Base-by-base conservation (phyloP, 2,797 vertebrate genomes). In the Craterocephalus amniculus region DNA sequence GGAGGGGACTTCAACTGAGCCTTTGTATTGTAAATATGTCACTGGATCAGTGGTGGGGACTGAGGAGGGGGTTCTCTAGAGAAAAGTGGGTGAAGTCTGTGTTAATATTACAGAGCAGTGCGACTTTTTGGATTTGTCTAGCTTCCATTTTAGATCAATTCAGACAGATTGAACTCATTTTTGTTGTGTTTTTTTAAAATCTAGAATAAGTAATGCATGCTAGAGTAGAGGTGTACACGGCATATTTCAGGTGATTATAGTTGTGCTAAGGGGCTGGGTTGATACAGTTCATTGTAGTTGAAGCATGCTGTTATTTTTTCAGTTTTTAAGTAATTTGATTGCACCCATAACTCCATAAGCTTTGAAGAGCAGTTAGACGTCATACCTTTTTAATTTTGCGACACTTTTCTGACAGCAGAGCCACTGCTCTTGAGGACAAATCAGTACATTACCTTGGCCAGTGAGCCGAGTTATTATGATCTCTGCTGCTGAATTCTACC, bases 11-110 rank as follows among this genome's bases (percentile, higher is more conserved):
- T 31, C 40, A 80, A 84, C 57, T 31, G 38, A 89, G 88, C 63
- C 87, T 89, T 91, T 89, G 87, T 91, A 89, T 84, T 89, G 87
- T 88, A 90, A 89, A 91, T 89, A 81, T 89, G 90, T 88, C 88
- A 85, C 83, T 78, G 79, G 72, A 73, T 80, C 73, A 52, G 76
- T 65, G 58, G 72, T 29, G 12, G 57, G 61, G 67, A 81, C 62
- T 20, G 16, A 43, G n/a, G 20, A 58, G 35, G 49, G 54, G 45
- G 6, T 16, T 74, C 82, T 85, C 83, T 6, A 18, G 83, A 67
- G 84, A 48, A 62, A 35, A 18, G 49, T 73, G 55, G 14, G 58
- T 79, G 38, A 18, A 66, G 55, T 78, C 79, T 49, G 63, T 73
- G 48, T 68, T 75, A 31, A 61, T 80, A 60, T 51, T 36, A 52